These are phyloP conservation scores for Hiodon alosoides DNA, from an alignment of 2,113 vertebrate genomes.

Conservation along the genomic window DNA sequence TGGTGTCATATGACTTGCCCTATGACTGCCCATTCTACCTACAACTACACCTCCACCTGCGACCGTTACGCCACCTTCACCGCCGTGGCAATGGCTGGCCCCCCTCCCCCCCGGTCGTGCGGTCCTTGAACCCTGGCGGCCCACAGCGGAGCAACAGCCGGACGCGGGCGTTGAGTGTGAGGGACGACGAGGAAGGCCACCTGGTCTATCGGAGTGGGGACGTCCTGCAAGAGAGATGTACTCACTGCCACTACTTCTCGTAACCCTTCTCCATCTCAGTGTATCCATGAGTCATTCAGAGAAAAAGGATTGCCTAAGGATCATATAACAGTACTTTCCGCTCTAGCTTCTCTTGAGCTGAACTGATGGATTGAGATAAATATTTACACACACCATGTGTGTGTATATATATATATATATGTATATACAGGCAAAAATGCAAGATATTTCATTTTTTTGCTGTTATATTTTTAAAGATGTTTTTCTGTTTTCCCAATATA, in stretches of 20 bases:
- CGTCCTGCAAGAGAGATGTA: constrained; percentile 93
- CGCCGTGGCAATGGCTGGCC: constrained; percentile 7
- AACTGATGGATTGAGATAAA: neutral
- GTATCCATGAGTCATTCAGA: constrained; percentile 24
- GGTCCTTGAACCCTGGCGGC: constrained; percentile 20
- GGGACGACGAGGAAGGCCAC: constrained; percentile 87
- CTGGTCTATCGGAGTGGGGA: constrained; percentile 89
- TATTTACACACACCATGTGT: too few relatives aligned
- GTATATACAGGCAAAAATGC: neutral
- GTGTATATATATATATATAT: too few relatives aligned
- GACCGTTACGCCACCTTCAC: constrained; percentile 28
- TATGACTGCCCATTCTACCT: constrained; percentile 81
- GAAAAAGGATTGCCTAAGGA: neutral
- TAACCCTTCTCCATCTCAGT: constrained; percentile 21
- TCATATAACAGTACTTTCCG: neutral
- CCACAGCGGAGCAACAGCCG: constrained; percentile 49
- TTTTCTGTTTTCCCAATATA: neutral
- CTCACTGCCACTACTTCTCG: constrained; percentile 29
- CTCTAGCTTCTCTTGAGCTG: neutral
- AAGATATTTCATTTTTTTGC: neutral
- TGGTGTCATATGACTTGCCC: constrained; percentile 87
- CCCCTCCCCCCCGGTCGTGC: constrained; percentile 17
- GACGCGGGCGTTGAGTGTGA: constrained; percentile 66
- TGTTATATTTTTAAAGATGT: neutral
- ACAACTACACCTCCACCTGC: constrained; percentile 70